phyloP scores from a whole-genome alignment of 2,113 vertebrate species.

The Capricornis sumatraensis region DNA sequence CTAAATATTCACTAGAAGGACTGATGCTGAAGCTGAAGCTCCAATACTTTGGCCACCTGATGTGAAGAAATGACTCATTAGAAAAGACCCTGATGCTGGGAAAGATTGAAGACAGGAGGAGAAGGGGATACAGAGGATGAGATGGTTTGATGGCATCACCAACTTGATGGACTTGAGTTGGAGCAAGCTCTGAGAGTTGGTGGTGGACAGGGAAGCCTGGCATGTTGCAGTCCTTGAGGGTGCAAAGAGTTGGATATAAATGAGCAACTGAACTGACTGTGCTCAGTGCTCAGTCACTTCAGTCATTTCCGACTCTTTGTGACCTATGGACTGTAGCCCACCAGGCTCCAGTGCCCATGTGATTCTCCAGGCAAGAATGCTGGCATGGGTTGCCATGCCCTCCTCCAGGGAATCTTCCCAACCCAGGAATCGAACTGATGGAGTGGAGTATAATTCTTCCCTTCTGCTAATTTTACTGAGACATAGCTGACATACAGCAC shows the following conservation, averaged over 20 bases:
- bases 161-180: not conserved
- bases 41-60: not conserved
- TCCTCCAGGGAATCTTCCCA: not conserved
- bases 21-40: not conserved
- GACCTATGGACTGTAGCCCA: not conserved
- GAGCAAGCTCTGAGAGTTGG: not conserved
- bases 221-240: not conserved
- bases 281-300: not conserved
- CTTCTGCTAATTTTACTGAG: not conserved
- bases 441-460: not conserved
- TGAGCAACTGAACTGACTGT: not conserved
- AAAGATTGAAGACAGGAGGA: not conserved
- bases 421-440: not conserved
- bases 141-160: not conserved
- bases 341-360: not conserved
- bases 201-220: not conserved
- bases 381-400: not conserved
- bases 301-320: rapidly evolving
- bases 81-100: not conserved
- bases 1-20: not conserved
- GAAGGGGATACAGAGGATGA: not conserved
- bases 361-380: not conserved
- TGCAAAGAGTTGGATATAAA: not conserved
- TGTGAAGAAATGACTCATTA: not conserved
- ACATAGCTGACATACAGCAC: not conserved